These are phyloP conservation scores for Yponomeuta evonymella DNA, from an alignment of 2,888 invertebrate genomes.

Conservation along the genomic window DNA sequence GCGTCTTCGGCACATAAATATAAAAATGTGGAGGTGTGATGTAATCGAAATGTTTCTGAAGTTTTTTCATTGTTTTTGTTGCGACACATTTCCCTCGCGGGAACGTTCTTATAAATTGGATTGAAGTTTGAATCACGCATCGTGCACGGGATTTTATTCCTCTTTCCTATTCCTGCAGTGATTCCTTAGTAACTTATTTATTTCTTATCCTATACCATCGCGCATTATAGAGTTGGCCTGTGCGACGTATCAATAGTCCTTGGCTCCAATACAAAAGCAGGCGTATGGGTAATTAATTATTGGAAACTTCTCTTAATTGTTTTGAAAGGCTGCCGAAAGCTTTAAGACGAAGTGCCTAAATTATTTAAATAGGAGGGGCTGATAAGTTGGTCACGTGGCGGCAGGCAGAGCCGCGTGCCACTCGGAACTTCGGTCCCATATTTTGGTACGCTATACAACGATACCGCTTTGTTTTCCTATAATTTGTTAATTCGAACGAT, in stretches of 20 bases:
- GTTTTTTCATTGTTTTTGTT: slow-evolving; percentile 67
- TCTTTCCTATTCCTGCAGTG: slow-evolving; percentile 27
- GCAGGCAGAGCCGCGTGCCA: slow-evolving; percentile 35
- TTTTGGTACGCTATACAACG: slow-evolving; percentile 10
- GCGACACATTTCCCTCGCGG: slow-evolving; percentile 61
- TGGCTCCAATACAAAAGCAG: not conserved
- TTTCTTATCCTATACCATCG: not conserved
- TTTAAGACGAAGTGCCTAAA: slow-evolving; percentile 46
- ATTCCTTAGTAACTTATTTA: slow-evolving; percentile 21
- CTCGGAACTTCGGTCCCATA: slow-evolving; percentile 23
- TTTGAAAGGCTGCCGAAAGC: slow-evolving; percentile 44
- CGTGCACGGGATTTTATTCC: slow-evolving; percentile 24
- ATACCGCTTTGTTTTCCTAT: slow-evolving; percentile 6
- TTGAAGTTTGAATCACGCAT: slow-evolving; percentile 63
- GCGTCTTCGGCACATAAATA: not conserved
- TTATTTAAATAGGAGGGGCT: slow-evolving; percentile 49
- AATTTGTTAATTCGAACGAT: slow-evolving; percentile 1
- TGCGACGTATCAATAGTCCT: not conserved
- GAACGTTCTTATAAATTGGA: slow-evolving; percentile 70
- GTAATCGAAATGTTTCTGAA: slow-evolving; percentile 53
- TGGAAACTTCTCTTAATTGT: slow-evolving; percentile 50
- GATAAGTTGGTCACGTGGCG: slow-evolving; percentile 48
- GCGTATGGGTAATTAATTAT: slow-evolving; percentile 39
- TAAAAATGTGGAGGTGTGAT: slow-evolving; percentile 27
- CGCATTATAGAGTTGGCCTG: not conserved